Base-by-base conservation (phyloP, 2,113 vertebrate genomes). In the Cyanistes caeruleus region DNA sequence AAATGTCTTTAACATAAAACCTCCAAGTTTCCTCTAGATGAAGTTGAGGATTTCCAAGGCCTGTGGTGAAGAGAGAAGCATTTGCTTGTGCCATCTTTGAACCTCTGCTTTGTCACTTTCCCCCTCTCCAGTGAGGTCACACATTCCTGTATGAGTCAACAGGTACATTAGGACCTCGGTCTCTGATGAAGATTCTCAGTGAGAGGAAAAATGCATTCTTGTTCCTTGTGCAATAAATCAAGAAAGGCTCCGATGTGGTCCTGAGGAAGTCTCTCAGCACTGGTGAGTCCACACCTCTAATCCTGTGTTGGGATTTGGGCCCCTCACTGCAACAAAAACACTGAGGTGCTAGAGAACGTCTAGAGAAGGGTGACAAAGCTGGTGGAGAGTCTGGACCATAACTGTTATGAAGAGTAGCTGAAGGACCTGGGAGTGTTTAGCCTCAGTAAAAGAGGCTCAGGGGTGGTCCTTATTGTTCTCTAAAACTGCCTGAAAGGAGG, bases 201-300 rank as follows among this genome's bases (percentile, higher is more conserved):
- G 5, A 83, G 20, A 69, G 18, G 37, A 64, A 80, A 80, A 88
- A 52, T 39, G 10, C 8, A 64, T 84, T 78, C 53, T 64, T 60
- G 8, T 10, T 87, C 39, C 62, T 62, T 31, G 41, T 55, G 11
- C 10, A 75, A 10, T 51, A 63, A 78, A 83, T 70, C 27, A 59
- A 60, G 44, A 52, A 72, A 60, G 25, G 8, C 8, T 73, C 28
- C 68, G 22, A 35, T 43, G 19, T 23, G 14, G 6, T 25, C 28
- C n/a, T n/a, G 13, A 60, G 27, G 25, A 88, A 59, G 24, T 58
- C 24, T 69, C 15, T 41, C 39, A 48, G 46, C 13, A 22, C 20
- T 41, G 24, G 6, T 0, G 1, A 53, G 39, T 20, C 13, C 41
- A 21, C 13, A 22, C 4, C 28, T 59, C 0, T 0, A 82, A 52